Evolutionary conservation across 2,113 vertebrate genomes (phyloP).

Genomic region (Tachuris rubrigastra): DNA sequence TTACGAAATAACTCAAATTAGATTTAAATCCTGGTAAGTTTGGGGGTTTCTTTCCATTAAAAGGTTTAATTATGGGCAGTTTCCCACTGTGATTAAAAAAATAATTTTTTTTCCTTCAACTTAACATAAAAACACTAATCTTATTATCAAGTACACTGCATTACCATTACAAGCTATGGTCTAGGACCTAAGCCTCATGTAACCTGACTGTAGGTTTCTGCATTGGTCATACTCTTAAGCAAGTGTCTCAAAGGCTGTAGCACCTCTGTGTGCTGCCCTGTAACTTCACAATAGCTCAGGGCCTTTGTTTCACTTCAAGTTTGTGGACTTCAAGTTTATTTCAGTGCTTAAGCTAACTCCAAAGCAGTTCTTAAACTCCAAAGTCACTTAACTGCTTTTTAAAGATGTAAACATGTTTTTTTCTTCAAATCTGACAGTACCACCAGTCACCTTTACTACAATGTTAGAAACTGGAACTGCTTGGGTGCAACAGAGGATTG

Average conservation of each 20-base stretch:
- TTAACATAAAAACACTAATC: neutral
- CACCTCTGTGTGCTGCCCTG: neutral
- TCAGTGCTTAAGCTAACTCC: neutral
- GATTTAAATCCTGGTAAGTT: neutral
- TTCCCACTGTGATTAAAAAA: neutral
- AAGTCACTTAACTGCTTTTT: neutral
- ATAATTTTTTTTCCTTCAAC: neutral
- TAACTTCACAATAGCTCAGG: neutral
- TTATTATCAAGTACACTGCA: neutral
- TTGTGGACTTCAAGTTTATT: neutral
- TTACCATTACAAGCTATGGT: neutral
- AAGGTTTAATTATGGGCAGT: neutral
- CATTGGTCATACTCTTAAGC: neutral
- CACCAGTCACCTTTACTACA: neutral
- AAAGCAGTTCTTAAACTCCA: neutral
- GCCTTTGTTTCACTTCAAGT: neutral
- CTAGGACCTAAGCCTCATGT: neutral
- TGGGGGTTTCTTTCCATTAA: neutral
- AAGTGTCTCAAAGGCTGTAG: neutral
- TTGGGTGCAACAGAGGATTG: neutral
- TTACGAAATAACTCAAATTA: neutral
- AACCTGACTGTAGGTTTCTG: neutral
- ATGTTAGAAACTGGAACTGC: neutral
- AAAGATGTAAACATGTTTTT: neutral
- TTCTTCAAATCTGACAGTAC: neutral